Percentiles rank a stretch among this genome's conserved stretches.
Evolutionary conservation across 1,140 invertebrate species (phyloP).

Genomic region (Heliconius eleuchia): DNA sequence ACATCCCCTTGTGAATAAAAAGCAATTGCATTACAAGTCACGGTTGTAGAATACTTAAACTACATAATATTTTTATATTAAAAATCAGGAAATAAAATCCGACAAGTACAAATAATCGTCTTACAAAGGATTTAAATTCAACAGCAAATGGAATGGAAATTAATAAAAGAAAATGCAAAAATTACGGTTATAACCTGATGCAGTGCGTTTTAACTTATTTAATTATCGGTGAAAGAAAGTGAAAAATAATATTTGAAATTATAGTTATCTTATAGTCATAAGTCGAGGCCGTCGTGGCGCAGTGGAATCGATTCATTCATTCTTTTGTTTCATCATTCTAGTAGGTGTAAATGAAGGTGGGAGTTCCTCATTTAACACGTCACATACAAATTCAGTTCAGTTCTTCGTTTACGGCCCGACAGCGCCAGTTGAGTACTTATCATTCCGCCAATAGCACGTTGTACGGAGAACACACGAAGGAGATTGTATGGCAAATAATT

Average conservation of each 20-base stretch:
- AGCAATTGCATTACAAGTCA: neutral
- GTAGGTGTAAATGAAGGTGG: too few species aligned
- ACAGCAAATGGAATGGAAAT: slow-evolving; percentile 6
- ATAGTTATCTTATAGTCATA: neutral
- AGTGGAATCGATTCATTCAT: too few species aligned
- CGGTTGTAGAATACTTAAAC: neutral
- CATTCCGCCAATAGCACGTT: too few species aligned
- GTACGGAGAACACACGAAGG: too few species aligned
- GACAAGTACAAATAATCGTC: neutral
- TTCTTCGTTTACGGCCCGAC: too few species aligned
- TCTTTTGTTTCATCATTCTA: too few species aligned
- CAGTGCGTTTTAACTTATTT: neutral
- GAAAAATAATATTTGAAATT: neutral
- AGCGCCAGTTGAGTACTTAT: too few species aligned
- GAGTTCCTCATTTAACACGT: too few species aligned
- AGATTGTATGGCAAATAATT: too few species aligned
- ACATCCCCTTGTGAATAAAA: neutral
- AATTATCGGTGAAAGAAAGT: neutral
- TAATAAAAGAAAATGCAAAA: slow-evolving; percentile 25
- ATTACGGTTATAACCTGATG: slow-evolving; percentile 10
- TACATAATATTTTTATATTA: neutral
- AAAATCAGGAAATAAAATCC: neutral
- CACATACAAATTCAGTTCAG: too few species aligned
- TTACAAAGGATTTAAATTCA: slow-evolving; percentile 5
- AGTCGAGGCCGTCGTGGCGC: too few species aligned